A percentile compares a stretch with the other conserved stretches of the same genome.
Conservation (phyloP, 2,797 vertebrate genomes). For the Squalus acanthias region DNA sequence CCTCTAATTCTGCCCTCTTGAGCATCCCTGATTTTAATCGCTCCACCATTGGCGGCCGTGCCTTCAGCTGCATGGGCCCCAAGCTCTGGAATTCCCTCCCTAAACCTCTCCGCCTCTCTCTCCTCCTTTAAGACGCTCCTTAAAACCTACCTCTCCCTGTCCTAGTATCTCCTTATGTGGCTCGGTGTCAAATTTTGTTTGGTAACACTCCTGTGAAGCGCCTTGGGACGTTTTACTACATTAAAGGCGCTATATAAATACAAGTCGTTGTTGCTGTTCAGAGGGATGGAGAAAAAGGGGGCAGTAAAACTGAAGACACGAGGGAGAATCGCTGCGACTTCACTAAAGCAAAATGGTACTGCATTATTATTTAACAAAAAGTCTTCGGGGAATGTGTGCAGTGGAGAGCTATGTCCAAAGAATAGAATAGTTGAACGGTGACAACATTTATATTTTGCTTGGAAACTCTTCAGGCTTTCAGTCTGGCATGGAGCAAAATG, state of each 20-base stretch:
- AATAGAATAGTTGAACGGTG: background rate
- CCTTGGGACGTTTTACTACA: background rate
- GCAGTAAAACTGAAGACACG: background rate
- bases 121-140: background rate
- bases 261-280: background rate
- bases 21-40: background rate
- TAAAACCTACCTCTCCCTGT: background rate
- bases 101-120: background rate
- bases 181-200: background rate
- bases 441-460: background rate
- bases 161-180: background rate
- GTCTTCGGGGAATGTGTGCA: background rate
- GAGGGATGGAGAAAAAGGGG: background rate
- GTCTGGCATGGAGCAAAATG: background rate
- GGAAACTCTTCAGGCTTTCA: background rate
- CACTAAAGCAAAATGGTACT: background rate
- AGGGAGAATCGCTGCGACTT: background rate
- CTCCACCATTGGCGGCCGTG: background rate
- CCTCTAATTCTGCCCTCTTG: background rate
- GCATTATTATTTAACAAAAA: background rate
- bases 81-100: background rate
- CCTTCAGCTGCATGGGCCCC: background rate
- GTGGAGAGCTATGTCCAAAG: background rate
- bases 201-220: background rate
- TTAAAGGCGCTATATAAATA: no score